Percentiles rank a stretch among this genome's conserved stretches.
phyloP scores from a whole-genome alignment of 2,113 vertebrate genomes.

The Zosterops pallidus region DNA sequence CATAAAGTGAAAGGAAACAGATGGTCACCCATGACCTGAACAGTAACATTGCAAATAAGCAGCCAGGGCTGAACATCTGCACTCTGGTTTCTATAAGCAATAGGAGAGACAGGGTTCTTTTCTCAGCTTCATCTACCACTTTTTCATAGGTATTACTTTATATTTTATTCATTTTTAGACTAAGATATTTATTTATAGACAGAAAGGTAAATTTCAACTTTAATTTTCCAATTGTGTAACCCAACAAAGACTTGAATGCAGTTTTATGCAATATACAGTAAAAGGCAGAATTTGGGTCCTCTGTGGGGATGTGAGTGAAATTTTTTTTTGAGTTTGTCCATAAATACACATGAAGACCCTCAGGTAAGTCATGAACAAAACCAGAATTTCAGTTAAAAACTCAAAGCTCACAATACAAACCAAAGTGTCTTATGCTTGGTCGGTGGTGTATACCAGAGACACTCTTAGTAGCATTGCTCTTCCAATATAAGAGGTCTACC shows the following conservation, averaged over 20 bases:
- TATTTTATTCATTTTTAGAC: background rate
- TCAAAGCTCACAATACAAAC: background rate
- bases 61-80: constrained; percentile 44
- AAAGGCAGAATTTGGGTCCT: background rate
- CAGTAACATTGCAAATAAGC: constrained; percentile 42
- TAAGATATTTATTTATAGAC: background rate
- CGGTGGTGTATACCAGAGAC: background rate
- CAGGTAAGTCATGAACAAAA: background rate
- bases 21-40: constrained; percentile 56
- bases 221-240: background rate
- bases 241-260: background rate
- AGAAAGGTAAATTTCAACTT: background rate
- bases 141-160: background rate
- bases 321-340: background rate
- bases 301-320: background rate
- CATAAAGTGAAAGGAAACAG: constrained; percentile 53
- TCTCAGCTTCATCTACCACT: background rate
- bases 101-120: background rate
- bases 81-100: constrained; percentile 10
- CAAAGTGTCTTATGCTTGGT: background rate
- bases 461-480: background rate
- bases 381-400: background rate
- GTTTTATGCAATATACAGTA: background rate
- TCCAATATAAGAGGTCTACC: background rate
- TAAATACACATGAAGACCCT: background rate